phyloP scores from a whole-genome alignment of 2,797 vertebrate genomes.

The Pangasius krempfi region DNA sequence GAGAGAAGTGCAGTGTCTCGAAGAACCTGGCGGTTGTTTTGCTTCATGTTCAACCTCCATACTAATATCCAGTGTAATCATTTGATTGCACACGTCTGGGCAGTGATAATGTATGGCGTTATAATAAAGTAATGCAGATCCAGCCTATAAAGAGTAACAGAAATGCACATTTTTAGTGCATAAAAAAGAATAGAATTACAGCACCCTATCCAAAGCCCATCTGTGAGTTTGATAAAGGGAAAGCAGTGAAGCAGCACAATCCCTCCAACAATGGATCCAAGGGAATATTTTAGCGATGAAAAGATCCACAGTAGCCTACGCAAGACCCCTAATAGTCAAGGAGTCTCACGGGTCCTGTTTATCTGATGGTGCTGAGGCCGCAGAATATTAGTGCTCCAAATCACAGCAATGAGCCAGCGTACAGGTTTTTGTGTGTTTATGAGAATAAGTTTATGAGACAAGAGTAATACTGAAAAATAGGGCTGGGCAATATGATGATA shows the following conservation, averaged over 20 bases:
- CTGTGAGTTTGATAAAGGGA: background rate
- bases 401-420: background rate
- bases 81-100: too few species aligned
- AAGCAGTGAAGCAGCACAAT: slow-evolving; percentile 36
- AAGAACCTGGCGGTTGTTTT: background rate
- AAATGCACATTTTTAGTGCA: slow-evolving; percentile 34
- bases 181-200: slow-evolving; percentile 50
- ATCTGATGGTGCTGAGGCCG: background rate
- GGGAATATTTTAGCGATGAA: slow-evolving; percentile 50
- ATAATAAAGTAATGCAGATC: slow-evolving; percentile 11
- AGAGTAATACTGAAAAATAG: background rate
- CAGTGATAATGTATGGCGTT: background rate
- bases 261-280: slow-evolving; percentile 29
- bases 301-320: slow-evolving; percentile 25
- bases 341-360: slow-evolving; percentile 40
- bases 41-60: background rate
- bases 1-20: background rate
- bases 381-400: background rate
- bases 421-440: background rate
- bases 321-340: slow-evolving; percentile 36
- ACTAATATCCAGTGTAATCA: background rate
- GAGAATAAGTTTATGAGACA: background rate
- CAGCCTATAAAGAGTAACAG: slow-evolving; percentile 32
- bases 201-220: slow-evolving; percentile 40
- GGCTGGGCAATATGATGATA: background rate